A percentile compares a stretch with the other conserved stretches of the same genome.
These are phyloP conservation scores for Xenopus laevis DNA, from an alignment of 2,113 vertebrate species.

Conservation along the genomic window DNA sequence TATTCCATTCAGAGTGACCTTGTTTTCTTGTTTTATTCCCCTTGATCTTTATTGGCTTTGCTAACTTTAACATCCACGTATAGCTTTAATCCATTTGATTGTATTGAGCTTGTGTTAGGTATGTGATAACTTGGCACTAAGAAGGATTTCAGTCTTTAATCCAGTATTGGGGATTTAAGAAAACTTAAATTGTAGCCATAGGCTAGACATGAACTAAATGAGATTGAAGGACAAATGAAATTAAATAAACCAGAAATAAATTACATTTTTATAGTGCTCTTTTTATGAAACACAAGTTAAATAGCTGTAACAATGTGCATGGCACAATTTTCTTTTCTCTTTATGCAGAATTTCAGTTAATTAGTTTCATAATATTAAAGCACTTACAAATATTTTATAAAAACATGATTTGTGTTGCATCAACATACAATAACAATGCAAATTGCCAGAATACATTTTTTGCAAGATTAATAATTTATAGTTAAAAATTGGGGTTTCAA, in stretches of 20 bases:
- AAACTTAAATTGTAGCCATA: conserved; percentile 57
- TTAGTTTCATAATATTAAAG: too few relatives aligned
- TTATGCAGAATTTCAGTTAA: too few relatives aligned
- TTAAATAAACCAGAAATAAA: conserved; percentile 62
- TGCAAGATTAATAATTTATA: too few relatives aligned
- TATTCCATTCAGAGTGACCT: conserved; percentile 56
- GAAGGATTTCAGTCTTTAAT: conserved; percentile 68
- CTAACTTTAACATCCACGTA: conserved; percentile 50
- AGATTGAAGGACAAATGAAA: conserved; percentile 64
- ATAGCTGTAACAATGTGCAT: too few relatives aligned
- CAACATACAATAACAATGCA: too few relatives aligned
- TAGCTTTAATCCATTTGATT: conserved; percentile 58
- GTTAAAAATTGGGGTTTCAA: too few relatives aligned
- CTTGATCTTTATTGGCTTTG: conserved; percentile 57
- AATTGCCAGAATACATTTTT: too few relatives aligned
- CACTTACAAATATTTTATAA: too few relatives aligned
- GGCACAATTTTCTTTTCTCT: too few relatives aligned
- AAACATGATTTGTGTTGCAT: too few relatives aligned
- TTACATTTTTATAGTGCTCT: conserved; percentile 18
- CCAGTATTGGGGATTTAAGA: conserved; percentile 60
- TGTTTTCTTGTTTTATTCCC: conserved; percentile 53
- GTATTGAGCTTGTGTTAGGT: conserved; percentile 58
- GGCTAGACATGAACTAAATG: conserved; percentile 57
- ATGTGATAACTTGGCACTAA: conserved; percentile 59
- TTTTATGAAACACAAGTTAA: too few relatives aligned